phyloP scores from a whole-genome alignment of 2,888 invertebrate genomes.

The Orthosia gothica region DNA sequence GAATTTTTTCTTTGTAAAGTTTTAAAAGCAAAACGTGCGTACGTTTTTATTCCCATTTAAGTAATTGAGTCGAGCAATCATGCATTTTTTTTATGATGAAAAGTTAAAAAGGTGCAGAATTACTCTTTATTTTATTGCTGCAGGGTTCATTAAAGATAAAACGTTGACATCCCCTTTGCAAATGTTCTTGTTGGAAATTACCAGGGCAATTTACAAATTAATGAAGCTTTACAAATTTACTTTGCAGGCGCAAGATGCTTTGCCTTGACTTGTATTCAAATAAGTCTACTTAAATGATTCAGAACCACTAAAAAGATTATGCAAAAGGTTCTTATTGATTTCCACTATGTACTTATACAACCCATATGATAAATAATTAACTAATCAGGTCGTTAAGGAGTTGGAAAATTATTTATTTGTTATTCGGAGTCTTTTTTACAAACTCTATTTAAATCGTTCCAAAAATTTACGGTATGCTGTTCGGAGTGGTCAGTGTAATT shows the following conservation, averaged over 20 bases:
- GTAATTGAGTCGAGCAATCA: constrained; percentile 32
- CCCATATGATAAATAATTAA: too few relatives aligned
- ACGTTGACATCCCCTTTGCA: constrained; percentile 40
- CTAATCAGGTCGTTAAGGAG: too few relatives aligned
- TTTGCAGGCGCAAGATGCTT: constrained; percentile 15
- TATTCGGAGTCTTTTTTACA: not conserved
- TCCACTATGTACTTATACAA: not conserved
- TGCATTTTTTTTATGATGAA: constrained; percentile 35
- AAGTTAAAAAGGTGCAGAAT: constrained; percentile 34
- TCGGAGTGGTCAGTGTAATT: not conserved
- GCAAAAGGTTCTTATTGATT: not conserved
- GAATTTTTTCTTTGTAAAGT: constrained; percentile 23
- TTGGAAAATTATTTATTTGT: not conserved
- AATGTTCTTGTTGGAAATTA: constrained; percentile 45
- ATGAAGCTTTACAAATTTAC: constrained; percentile 43
- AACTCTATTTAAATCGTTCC: not conserved
- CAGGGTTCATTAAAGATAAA: constrained; percentile 36
- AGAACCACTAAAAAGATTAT: not conserved
- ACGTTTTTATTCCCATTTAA: constrained; percentile 34
- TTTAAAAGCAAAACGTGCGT: constrained; percentile 22
- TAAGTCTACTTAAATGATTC: not conserved
- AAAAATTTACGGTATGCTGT: not conserved
- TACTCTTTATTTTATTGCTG: constrained; percentile 31
- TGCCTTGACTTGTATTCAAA: not conserved
- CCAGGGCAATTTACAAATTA: constrained; percentile 49